Evolutionary conservation across 2,113 vertebrate genomes (phyloP), one percentile per base, ranked within the genome.

Genomic region (Ammodramus savannarum): DNA sequence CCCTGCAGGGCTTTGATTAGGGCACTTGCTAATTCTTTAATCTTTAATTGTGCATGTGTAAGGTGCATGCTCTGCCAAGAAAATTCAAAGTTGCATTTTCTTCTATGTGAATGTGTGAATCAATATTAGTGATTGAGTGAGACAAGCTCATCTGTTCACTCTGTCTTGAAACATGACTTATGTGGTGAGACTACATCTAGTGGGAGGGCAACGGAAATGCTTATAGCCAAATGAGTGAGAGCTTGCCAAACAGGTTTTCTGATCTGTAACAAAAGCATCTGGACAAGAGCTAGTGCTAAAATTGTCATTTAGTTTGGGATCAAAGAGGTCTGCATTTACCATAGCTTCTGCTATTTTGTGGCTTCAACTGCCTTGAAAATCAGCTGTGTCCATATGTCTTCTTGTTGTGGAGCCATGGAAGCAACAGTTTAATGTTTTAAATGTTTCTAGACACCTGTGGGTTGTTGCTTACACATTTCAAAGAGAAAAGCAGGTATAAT

Each of bases 181-280:
- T 21, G 55, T 38, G 85, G 59, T 93, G 59, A 91, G 59, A 81
- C 91, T 93, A 78, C 93, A 90, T 95, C 95, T 97, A 96, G 95
- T 88, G 91, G 91, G 95, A 96, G 90, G 90, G 87, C 91, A 88
- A 83, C 95, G 57, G 87, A 95, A 96, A 91, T 93, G 59, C 91
- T 95, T 93, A 80, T 19, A 74, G 75, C 85, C 78, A 91, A 94
- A 96, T 89, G 91, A 97, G 63, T 77, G 91, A 96, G 82, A 88
- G 87, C 85, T 96, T 97, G 95, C 96, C 96, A 96, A 93, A 93
- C 78, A 96, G 79, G 51, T 94, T 97, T 96, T 94, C 93, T 96
- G 96, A 96, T 93, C 95, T 95, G 95, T 97, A 95, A 83, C 93
- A 96, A 90, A 96, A 94, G 91, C 96, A 95, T 96, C 96, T 96